Percentiles rank a stretch among this genome's conserved stretches.
These are phyloP conservation scores for Syritta pipiens DNA, from an alignment of 2,888 invertebrate genomes.

Conservation along the genomic window DNA sequence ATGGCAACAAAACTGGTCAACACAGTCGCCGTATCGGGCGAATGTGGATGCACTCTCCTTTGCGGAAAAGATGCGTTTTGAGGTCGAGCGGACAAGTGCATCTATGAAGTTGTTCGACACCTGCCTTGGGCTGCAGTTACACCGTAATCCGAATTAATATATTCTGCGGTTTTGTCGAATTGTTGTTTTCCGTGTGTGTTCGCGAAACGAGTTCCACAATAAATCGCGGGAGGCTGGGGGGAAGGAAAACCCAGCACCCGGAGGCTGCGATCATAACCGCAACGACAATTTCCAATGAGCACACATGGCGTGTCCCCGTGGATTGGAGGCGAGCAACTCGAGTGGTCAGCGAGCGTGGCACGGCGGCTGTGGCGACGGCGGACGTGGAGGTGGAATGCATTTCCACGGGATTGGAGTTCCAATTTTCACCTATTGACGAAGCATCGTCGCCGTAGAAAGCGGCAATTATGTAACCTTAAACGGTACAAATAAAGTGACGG, in stretches of 20 bases:
- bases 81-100: conserved; percentile 56
- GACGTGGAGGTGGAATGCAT: conserved; percentile 22
- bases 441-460: conserved; percentile 14
- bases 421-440: conserved; percentile 35
- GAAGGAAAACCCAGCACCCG: background rate
- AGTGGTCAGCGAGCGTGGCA: conserved; percentile 32
- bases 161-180: conserved; percentile 56
- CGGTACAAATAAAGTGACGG: conserved; percentile 6
- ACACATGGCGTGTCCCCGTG: background rate
- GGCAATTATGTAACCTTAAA: conserved; percentile 52
- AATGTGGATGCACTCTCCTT: conserved; percentile 17
- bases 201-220: conserved; percentile 54
- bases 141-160: conserved; percentile 47
- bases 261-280: conserved; percentile 52
- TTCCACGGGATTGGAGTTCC: conserved; percentile 21
- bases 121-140: conserved; percentile 2
- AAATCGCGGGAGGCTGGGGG: conserved; percentile 26
- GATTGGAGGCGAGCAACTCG: conserved; percentile 31
- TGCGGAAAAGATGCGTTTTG: conserved; percentile 57
- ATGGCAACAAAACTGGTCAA: conserved; percentile 10
- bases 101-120: conserved; percentile 34
- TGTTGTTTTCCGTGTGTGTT: conserved; percentile 56
- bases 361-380: background rate
- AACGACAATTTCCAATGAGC: conserved; percentile 24
- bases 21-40: background rate